Evolutionary conservation across 2,113 vertebrate species (phyloP).

Genomic region (Burhinus oedicnemus): DNA sequence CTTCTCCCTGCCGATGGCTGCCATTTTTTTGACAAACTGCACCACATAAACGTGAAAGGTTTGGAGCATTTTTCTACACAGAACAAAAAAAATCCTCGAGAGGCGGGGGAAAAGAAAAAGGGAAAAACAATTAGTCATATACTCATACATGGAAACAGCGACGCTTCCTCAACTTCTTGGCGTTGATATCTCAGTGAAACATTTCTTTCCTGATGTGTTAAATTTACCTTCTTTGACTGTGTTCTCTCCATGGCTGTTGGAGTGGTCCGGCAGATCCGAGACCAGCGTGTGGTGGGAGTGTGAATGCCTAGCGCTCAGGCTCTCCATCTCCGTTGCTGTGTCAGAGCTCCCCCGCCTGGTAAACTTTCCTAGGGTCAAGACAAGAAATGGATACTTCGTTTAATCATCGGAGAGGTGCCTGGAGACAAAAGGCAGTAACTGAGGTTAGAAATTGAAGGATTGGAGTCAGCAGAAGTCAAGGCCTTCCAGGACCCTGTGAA

Average conservation of each 20-base stretch:
- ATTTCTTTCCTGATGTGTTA: background rate
- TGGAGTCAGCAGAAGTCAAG: background rate
- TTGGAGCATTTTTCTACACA: background rate
- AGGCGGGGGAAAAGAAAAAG: accelerated
- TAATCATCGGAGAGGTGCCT: background rate
- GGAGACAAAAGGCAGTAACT: background rate
- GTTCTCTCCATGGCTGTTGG: constrained; percentile 96
- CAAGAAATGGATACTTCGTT: background rate
- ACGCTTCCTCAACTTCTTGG: background rate
- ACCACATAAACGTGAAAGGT: background rate
- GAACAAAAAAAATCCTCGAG: background rate
- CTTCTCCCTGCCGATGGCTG: background rate
- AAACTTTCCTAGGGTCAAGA: constrained; percentile 83
- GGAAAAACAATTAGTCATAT: background rate
- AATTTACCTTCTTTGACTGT: constrained; percentile 88
- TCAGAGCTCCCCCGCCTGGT: constrained; percentile 93
- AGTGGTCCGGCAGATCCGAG: constrained; percentile 90
- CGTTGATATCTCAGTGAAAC: background rate
- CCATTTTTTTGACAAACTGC: background rate
- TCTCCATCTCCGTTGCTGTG: constrained; percentile 91
- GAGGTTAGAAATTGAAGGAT: background rate
- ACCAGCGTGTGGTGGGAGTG: constrained; percentile 94
- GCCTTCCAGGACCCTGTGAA: background rate
- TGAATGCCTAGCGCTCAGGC: constrained; percentile 88
- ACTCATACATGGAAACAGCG: background rate